Conservation (phyloP, 2,888 invertebrate species). For the Theretra japonica region DNA sequence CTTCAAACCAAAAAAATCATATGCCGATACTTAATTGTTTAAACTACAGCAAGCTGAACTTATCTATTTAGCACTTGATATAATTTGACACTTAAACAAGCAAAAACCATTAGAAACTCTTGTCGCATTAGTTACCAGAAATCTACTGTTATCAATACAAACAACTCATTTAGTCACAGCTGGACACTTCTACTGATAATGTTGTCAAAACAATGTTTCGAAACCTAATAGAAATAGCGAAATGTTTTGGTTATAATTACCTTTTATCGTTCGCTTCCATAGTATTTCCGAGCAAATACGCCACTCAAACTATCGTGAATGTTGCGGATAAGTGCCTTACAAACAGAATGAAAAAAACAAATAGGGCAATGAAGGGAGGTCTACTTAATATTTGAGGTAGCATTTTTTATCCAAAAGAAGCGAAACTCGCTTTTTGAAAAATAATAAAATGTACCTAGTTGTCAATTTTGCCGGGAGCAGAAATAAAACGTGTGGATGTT, state of each 20-base stretch:
- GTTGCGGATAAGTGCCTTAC: background rate
- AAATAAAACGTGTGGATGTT: too few relatives aligned
- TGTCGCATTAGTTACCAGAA: background rate
- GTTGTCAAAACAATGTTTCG: conserved; percentile 24
- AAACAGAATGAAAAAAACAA: background rate
- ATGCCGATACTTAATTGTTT: background rate
- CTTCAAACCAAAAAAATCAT: too few relatives aligned
- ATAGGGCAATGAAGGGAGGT: background rate
- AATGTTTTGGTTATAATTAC: conserved; percentile 7
- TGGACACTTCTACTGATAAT: conserved; percentile 30
- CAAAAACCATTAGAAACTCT: background rate
- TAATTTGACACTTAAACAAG: background rate
- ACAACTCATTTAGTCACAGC: conserved; percentile 28
- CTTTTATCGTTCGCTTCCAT: background rate
- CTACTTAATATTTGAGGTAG: background rate
- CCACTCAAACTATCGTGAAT: background rate
- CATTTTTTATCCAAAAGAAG: background rate
- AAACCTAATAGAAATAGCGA: background rate
- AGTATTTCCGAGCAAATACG: conserved; percentile 9
- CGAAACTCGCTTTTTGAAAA: too few relatives aligned
- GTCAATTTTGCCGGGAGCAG: too few relatives aligned
- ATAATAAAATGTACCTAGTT: too few relatives aligned
- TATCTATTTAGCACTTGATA: conserved; percentile 10
- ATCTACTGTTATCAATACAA: conserved; percentile 31
- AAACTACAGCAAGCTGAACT: background rate